Evolutionary conservation across 2,113 vertebrate genomes (phyloP).

Genomic region (Cavia porcellus): DNA sequence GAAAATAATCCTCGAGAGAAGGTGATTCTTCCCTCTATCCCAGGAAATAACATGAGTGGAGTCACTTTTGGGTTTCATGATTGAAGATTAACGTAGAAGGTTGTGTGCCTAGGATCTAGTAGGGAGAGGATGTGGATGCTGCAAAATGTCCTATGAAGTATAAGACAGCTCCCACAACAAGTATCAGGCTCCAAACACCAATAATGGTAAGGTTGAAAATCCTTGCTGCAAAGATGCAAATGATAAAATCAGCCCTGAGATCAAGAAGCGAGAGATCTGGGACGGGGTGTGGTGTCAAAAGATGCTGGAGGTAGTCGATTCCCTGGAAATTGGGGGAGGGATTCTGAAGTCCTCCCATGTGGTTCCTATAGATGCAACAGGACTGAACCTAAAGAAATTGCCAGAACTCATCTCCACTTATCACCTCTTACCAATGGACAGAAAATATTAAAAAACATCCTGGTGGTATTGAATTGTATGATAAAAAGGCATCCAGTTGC

Average conservation of each 20-base stretch:
- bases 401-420: neutral
- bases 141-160: neutral
- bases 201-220: neutral
- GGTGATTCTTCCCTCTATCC: neutral
- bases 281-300: fast-evolving
- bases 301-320: fast-evolving
- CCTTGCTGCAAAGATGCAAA: neutral
- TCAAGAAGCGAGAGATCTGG: neutral
- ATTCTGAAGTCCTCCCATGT: fast-evolving
- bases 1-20: neutral
- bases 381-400: neutral
- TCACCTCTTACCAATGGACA: neutral
- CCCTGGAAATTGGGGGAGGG: neutral
- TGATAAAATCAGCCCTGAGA: neutral
- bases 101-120: neutral
- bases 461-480: neutral
- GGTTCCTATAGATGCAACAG: neutral
- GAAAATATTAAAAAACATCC: neutral
- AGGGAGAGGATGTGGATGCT: neutral
- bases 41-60: neutral
- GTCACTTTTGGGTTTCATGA: neutral
- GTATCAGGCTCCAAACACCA: neutral
- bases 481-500: neutral
- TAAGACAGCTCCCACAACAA: too few relatives aligned
- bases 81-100: too few relatives aligned